Base-by-base conservation (phyloP, 2,797 vertebrate genomes). In the Enteromius treurensis region DNA sequence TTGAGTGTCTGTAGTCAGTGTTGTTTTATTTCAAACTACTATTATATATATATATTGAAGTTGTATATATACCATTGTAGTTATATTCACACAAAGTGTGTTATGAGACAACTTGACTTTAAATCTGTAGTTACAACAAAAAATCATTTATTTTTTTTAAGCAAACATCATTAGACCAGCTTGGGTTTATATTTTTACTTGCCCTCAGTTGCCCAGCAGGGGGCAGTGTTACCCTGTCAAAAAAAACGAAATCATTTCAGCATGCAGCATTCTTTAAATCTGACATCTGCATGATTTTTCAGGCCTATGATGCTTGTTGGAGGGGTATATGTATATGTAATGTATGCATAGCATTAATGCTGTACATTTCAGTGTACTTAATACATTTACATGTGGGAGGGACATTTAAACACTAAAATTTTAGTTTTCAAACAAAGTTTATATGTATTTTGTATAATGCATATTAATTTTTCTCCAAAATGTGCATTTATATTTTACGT, bases 151-250 rank as follows among this genome's bases (percentile, higher is more conserved):
- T 19, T 5, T 32, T 14, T 73, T 32, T 10, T 21, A 32, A 21
- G 1, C 70, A 29, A 23, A 26, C 2, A 32, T 26, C 3, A 64
- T 5, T 67, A 17, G 17, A 53, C 17, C 37, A 40, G 37, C 8
- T 40, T 64, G 7, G 7, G 26, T 10, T 47, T 34, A 4, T 6
- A n/a, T 40, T 17, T 77, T 67, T 51, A 37, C 13, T 19, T 49
- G 1, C 21, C 15, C 7, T 19, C 34, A 70, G 5, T 58, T 3
- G 26, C 58, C 82, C 88, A 85, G 42, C 65, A 70, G 87, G 73
- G 86, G 88, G 83, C 82, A 87, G 78, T 85, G 79, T 89, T 83
- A 69, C 58, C 69, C 80, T 82, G 80, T 64, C 42, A 47, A 11
- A 51, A 37, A 51, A 37, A 65, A 40, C 5, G 2, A 62, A 58